Evolutionary conservation across 2,888 invertebrate species (phyloP).

Genomic region (Arrhopalites spinosus): DNA sequence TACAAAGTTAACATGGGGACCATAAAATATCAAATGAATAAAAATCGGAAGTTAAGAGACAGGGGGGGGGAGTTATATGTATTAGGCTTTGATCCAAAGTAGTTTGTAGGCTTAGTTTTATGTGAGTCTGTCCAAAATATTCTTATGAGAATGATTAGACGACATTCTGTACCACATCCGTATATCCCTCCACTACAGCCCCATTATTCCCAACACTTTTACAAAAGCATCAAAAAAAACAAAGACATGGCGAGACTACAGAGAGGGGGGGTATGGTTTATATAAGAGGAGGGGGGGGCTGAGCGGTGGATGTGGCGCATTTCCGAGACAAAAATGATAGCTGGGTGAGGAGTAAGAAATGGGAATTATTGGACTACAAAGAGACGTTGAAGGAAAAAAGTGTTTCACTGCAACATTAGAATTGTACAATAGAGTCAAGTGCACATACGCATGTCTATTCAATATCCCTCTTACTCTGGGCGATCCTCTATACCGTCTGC

Average conservation of each 20-base stretch:
- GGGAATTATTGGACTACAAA: conserved; percentile 34
- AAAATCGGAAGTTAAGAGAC: conserved; percentile 13
- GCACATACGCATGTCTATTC: not conserved
- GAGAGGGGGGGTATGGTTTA: not conserved
- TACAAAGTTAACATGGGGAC: not conserved
- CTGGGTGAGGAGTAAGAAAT: conserved; percentile 26
- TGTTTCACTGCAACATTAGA: conserved; percentile 23
- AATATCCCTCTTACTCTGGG: not conserved
- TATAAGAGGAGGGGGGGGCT: not conserved
- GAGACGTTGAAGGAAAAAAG: conserved; percentile 33
- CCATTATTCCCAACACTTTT: not conserved
- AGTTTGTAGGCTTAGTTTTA: not conserved
- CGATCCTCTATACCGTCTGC: not conserved
- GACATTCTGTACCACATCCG: not conserved
- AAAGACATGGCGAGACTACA: too few relatives aligned
- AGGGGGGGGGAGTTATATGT: not conserved
- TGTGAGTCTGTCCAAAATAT: conserved; percentile 19
- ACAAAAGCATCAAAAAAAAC: not conserved
- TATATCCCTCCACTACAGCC: not conserved
- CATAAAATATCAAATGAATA: not conserved
- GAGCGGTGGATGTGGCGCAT: conserved; percentile 15
- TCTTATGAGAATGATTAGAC: not conserved
- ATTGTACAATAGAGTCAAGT: not conserved
- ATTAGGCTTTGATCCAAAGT: conserved; percentile 24
- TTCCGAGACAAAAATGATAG: conserved; percentile 34